phyloP scores from a whole-genome alignment of 2,797 vertebrate species.

The Halcyon badia region DNA sequence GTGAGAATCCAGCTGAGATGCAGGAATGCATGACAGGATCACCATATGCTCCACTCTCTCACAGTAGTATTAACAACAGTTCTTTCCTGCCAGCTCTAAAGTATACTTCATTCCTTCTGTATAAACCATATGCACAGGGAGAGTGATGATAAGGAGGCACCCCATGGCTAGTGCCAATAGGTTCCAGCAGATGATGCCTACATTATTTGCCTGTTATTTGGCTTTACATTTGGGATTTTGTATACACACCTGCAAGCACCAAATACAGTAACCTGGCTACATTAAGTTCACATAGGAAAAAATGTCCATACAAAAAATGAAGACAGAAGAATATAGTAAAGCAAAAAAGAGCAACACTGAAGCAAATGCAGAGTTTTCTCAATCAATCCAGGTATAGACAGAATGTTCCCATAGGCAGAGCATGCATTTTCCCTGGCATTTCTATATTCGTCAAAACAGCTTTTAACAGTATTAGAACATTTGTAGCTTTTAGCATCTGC shows the following conservation, averaged over 20 bases:
- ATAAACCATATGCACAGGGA: neutral
- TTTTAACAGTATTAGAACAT: neutral
- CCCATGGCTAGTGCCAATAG: neutral
- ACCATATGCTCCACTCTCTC: conserved; percentile 46
- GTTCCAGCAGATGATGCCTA: neutral
- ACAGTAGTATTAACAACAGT: conserved; percentile 6
- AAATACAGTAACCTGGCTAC: neutral
- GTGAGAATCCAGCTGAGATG: conserved; percentile 32
- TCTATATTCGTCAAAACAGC: neutral
- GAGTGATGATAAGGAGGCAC: neutral
- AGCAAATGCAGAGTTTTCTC: neutral
- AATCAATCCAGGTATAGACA: neutral
- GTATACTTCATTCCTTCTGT: neutral
- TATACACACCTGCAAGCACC: neutral
- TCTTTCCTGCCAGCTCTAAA: conserved; percentile 46
- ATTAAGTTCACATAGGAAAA: neutral
- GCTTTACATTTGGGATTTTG: neutral
- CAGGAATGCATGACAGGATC: conserved; percentile 39
- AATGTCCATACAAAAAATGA: neutral
- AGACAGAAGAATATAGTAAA: neutral
- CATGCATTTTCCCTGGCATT: neutral
- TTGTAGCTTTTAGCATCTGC: neutral
- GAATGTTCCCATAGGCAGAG: neutral
- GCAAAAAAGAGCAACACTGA: neutral
- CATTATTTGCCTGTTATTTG: neutral